Evolutionary conservation across 2,888 invertebrate genomes (phyloP), one percentile per base, ranked within the genome.

Genomic region (Opisthograptis luteolata): DNA sequence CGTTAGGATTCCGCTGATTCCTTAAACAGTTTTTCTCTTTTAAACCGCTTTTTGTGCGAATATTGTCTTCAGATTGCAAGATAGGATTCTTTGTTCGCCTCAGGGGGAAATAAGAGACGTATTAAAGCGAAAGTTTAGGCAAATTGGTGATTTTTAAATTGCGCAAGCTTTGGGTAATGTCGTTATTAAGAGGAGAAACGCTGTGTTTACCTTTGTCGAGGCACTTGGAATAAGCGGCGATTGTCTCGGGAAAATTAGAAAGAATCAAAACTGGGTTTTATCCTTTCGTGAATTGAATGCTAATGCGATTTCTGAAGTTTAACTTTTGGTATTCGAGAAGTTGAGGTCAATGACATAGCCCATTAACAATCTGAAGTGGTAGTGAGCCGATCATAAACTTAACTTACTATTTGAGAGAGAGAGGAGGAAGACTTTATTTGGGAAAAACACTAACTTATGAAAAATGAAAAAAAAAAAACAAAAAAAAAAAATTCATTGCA

Each of bases 1-100:
- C 77, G 79, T 82, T 76, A 67, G 77, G 76, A 81, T 85, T 82
- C 70, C 70, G 84, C 87, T 85, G 87, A 87, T 87, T 85, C 79
- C 73, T 73, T 79, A 78, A 81, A 82, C 80, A 72, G 80, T 83
- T 81, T 82, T 69, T 75, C 78, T 77, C 78, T 77, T 84, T 84
- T 76, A 79, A 84, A 79, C 73, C 76, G 64, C 56, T 71, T 76
- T 78, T 80, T 79, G 65, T 51, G 34, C 46, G 67, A 63, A 66
- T 67, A 68, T 72, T 66, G 69, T 70, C 64, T 66, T 52, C 53
- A 69, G 67, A 71, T 70, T 58, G 64, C 57, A 41, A 51, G 59
- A 62, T 64, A 63, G 55, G 55, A 50, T 52, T 56, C 55, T 51
- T 57, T 58, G 43, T 66, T 61, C 56, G 53, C 50, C 47, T 44